Evolutionary conservation across 2,113 vertebrate genomes (phyloP).

Genomic region (Heptranchias perlo): DNA sequence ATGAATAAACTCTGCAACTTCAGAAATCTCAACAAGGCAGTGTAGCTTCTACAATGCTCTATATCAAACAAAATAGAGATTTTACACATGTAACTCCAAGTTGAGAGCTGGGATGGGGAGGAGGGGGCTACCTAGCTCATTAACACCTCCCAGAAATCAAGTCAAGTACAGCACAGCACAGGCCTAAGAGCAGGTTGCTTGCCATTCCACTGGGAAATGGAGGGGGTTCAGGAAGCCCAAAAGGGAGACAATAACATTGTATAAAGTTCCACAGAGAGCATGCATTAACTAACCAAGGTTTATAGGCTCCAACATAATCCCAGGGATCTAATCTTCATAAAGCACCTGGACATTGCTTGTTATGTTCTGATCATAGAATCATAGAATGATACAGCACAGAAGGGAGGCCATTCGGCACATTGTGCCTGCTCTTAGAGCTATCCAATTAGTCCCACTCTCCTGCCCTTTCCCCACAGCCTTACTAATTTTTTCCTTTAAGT

Average conservation of each 20-base stretch:
- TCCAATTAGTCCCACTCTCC: too few species aligned
- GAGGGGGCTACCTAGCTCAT: neutral
- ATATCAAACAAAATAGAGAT: neutral
- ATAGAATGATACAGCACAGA: too few species aligned
- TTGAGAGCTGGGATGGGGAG: neutral
- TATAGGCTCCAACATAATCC: neutral
- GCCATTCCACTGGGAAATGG: neutral
- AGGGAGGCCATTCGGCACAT: too few species aligned
- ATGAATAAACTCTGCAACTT: neutral
- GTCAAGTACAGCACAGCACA: neutral
- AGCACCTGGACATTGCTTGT: neutral
- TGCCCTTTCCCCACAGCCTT: too few species aligned
- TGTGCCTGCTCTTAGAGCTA: too few species aligned
- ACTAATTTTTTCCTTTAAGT: too few species aligned
- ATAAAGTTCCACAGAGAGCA: neutral
- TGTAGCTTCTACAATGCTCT: neutral
- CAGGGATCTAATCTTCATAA: neutral
- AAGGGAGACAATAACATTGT: neutral
- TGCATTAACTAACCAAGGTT: neutral
- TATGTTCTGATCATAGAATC: neutral
- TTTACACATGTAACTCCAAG: neutral
- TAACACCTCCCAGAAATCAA: neutral
- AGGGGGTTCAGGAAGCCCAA: neutral
- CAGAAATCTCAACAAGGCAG: neutral
- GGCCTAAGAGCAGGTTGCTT: neutral